Conservation (phyloP, 2,888 invertebrate genomes). For the Ariolimax columbianus region DNA sequence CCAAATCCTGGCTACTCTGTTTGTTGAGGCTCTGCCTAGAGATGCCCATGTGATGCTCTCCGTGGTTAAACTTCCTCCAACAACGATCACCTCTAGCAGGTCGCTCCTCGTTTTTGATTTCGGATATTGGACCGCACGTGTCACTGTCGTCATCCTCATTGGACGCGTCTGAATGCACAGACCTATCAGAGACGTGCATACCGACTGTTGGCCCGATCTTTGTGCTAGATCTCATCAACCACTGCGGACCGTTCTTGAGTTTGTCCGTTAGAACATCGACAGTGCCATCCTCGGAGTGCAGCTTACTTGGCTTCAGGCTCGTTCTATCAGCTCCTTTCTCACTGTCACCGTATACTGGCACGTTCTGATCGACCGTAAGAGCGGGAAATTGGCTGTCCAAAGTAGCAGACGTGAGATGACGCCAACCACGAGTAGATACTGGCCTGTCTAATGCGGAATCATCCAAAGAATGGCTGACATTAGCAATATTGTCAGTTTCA, state of each 20-base stretch:
- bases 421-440: not conserved
- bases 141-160: constrained; percentile 1
- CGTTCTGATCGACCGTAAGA: too few relatives aligned
- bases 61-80: not conserved
- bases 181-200: too few relatives aligned
- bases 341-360: not conserved
- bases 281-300: not conserved
- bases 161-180: not conserved
- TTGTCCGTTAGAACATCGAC: not conserved
- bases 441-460: not conserved
- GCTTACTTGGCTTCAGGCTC: not conserved
- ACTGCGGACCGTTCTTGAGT: not conserved
- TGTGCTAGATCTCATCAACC: not conserved
- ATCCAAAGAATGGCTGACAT: not conserved
- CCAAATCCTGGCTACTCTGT: not conserved
- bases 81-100: not conserved
- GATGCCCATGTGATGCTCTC: not conserved
- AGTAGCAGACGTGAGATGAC: not conserved
- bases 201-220: too few relatives aligned
- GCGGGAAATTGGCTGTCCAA: not conserved
- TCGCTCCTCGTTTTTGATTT: constrained; percentile 16
- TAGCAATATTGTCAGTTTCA: too few relatives aligned
- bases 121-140: constrained; percentile 11
- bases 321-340: not conserved
- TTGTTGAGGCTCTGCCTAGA: not conserved